These are phyloP conservation scores for Neoarius graeffei DNA, from an alignment of 2,113 vertebrate genomes.

Conservation along the genomic window DNA sequence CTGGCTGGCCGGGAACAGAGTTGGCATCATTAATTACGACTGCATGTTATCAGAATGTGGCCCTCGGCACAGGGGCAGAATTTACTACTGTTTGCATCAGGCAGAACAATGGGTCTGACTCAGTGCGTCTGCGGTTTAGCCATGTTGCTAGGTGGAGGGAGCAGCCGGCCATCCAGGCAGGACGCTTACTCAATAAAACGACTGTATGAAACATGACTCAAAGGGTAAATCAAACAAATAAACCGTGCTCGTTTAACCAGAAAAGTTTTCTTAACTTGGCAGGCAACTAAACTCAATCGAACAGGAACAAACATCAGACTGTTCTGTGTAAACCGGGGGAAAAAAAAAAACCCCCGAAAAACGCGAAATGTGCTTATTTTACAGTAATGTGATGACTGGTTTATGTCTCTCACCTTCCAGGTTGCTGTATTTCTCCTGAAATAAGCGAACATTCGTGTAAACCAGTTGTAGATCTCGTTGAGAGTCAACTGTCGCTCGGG, in stretches of 20 bases:
- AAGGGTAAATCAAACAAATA: neutral
- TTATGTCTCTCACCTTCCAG: constrained; percentile 87
- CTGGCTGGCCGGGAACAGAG: constrained; percentile 28
- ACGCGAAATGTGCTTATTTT: neutral
- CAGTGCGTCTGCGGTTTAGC: constrained; percentile 32
- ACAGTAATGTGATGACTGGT: neutral
- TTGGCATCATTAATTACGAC: constrained; percentile 52
- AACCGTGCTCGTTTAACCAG: neutral
- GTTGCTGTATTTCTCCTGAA: constrained; percentile 99
- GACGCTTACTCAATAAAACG: constrained; percentile 22
- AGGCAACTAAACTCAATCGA: neutral
- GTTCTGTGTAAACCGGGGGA: no score
- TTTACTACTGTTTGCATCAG: constrained; percentile 53
- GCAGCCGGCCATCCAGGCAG: constrained; percentile 5
- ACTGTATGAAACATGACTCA: constrained; percentile 14
- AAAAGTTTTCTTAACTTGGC: neutral
- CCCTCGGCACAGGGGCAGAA: constrained; percentile 40
- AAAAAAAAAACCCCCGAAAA: neutral
- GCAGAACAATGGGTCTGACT: constrained; percentile 51
- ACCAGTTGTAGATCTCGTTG: constrained; percentile 99
- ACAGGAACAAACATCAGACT: neutral
- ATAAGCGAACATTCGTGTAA: constrained; percentile 98
- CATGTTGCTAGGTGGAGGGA: constrained; percentile 13
- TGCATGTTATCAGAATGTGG: constrained; percentile 42
- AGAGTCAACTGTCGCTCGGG: constrained; percentile 97